Evolutionary conservation across 1,140 invertebrate genomes (phyloP).

Genomic region (Pogonognathellus flavescens): DNA sequence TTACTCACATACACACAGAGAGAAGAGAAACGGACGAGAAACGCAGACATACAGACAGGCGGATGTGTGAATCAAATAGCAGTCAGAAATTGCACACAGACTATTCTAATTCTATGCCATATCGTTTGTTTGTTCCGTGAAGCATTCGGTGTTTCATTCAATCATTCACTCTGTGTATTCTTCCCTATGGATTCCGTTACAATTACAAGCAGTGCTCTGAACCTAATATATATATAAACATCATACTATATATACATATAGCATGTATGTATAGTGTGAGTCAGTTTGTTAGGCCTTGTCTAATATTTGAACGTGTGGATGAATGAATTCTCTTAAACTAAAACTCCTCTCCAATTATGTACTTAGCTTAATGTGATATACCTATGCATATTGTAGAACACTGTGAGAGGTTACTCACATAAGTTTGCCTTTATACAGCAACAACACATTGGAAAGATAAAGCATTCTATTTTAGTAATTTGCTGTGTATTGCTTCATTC

Average conservation of each 20-base stretch:
- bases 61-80: constrained; percentile 6
- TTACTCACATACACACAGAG: too few species aligned
- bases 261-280: not conserved
- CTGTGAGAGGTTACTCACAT: not conserved
- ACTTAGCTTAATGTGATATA: not conserved
- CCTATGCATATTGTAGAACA: not conserved
- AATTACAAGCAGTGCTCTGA: not conserved
- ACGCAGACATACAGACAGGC: too few species aligned
- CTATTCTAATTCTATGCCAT: too few species aligned
- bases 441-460: not conserved
- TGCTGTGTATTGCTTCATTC: not conserved
- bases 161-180: too few species aligned
- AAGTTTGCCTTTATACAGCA: not conserved
- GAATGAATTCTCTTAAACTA: constrained; percentile 18
- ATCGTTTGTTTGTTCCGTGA: too few species aligned
- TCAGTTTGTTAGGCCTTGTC: not conserved
- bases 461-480: not conserved
- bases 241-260: not conserved
- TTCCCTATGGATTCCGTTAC: too few species aligned
- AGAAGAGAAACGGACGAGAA: too few species aligned
- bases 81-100: too few species aligned
- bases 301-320: not conserved
- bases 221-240: not conserved
- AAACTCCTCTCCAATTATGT: not conserved
- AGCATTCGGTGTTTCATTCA: too few species aligned